A percentile compares a stretch with the other conserved stretches of the same genome.
phyloP scores from a whole-genome alignment of 2,888 invertebrate species.

The Agrotis puta region DNA sequence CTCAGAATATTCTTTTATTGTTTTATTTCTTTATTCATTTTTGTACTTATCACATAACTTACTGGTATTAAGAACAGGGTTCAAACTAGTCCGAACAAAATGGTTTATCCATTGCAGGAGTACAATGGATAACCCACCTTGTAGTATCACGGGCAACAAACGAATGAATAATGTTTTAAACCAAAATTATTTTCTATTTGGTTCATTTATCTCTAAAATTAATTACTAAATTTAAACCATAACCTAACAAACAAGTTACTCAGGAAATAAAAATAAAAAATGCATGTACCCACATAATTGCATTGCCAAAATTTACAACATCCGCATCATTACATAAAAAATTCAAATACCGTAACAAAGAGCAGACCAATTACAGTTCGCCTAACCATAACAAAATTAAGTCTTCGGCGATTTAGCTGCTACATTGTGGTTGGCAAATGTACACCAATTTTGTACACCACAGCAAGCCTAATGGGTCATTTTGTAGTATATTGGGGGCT shows the following conservation, averaged over 20 bases:
- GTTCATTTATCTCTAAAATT: background rate
- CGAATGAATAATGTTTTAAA: too few relatives aligned
- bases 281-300: constrained; percentile 29
- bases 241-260: background rate
- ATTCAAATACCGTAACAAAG: constrained; percentile 48
- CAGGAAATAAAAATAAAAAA: constrained; percentile 36
- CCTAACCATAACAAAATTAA: constrained; percentile 68
- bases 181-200: too few relatives aligned
- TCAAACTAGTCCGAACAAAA: too few relatives aligned
- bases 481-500: constrained; percentile 63
- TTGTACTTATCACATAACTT: too few relatives aligned
- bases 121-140: too few relatives aligned
- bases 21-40: too few relatives aligned
- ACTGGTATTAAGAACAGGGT: too few relatives aligned
- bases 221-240: background rate
- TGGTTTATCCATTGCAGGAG: too few relatives aligned
- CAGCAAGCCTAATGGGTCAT: constrained; percentile 65
- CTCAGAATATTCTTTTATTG: too few relatives aligned
- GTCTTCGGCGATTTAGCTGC: constrained; percentile 68
- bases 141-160: too few relatives aligned
- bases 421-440: constrained; percentile 63
- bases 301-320: constrained; percentile 40
- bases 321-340: constrained; percentile 58
- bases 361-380: constrained; percentile 57
- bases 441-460: constrained; percentile 66